These are phyloP conservation scores for Sanderia malayensis DNA, from an alignment of 30 jellyfish, hydroid and myxozoan species.

Conservation along the genomic window DNA sequence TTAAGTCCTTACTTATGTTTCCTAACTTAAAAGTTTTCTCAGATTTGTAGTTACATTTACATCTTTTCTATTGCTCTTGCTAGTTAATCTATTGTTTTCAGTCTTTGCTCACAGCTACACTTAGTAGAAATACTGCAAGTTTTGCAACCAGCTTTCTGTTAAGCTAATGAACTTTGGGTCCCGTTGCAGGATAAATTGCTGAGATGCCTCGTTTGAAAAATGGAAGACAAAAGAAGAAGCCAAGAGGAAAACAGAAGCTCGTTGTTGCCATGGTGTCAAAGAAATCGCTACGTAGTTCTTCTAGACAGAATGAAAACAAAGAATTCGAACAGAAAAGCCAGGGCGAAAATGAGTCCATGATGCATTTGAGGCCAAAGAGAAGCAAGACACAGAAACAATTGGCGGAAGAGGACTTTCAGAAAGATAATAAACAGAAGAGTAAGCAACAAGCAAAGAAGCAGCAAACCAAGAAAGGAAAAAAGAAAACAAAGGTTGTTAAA, in stretches of 20 bases:
- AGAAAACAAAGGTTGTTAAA: background rate
- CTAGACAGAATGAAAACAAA: slow-evolving; percentile 5
- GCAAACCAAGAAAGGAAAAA: background rate
- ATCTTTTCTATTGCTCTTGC: too few relatives aligned
- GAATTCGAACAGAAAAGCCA: slow-evolving; percentile 36
- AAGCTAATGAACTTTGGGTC: too few relatives aligned
- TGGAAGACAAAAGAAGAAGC: slow-evolving; percentile 43
- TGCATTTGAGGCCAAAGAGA: background rate
- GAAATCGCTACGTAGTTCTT: slow-evolving; percentile 33
- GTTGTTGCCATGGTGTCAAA: slow-evolving; percentile 66
- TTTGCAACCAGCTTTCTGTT: too few relatives aligned
- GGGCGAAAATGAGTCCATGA: slow-evolving; percentile 28
- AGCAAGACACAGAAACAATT: background rate
- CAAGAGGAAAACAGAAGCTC: slow-evolving; percentile 34
- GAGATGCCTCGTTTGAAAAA: slow-evolving; percentile 70
- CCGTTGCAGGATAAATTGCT: too few relatives aligned
- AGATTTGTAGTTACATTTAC: too few relatives aligned
- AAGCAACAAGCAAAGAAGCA: background rate
- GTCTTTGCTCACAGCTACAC: too few relatives aligned
- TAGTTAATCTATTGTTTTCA: too few relatives aligned
- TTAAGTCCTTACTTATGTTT: too few relatives aligned
- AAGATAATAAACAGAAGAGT: background rate
- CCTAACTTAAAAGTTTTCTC: too few relatives aligned
- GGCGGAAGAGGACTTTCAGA: background rate
- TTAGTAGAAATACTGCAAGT: too few relatives aligned